Base-by-base conservation (phyloP, 1,140 invertebrate genomes). In the Eumeta japonica region DNA sequence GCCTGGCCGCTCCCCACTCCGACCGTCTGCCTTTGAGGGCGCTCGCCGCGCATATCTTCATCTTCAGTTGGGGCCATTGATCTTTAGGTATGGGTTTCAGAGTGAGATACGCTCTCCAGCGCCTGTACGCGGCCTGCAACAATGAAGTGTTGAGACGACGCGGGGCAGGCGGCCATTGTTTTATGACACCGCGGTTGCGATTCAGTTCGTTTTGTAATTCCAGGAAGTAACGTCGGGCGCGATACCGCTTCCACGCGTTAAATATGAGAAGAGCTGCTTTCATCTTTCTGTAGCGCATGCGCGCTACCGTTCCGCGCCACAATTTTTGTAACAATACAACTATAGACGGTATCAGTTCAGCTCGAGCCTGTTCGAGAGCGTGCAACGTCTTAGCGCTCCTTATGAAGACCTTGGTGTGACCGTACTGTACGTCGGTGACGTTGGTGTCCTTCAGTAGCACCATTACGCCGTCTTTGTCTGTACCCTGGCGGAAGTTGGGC, bases 401-500 rank as follows among this genome's bases (percentile, higher is more conserved):
- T 49, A 98, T 93, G 54, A 98, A 98, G 30, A 98, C 82, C 74
- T 98, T 98, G 1, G 93, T 96, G 46, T 90, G 88, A 7, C 94
- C 95, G 54, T 90, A 96, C 56, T 90, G 90, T 2, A 97, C 93
- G 59, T 98, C 95, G 0, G 77, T 71, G 41, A 94, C 86, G 14
- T 83, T 81, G 55, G 87, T 81, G 52, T 93, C 88, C 27, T 89
- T 77, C 37, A 97, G 81, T 28, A 98, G 82, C 29, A 87, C 86
- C 57, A 83, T 76, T 0, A 90, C 89, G 1, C 90, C 94, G 43
- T 97, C 92, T 56, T 83, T 83, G 33, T 88, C 86, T 27, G 59
- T 80, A 15, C 84, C 86, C 3, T 83, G 82, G 31, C 82, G 81
- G 78, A 88, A 96, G 64, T 94, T 96, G 16, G 94, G 94, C 94